These are phyloP conservation scores for Acholoe squamosa DNA, from an alignment of 2,888 invertebrate species.

Conservation along the genomic window DNA sequence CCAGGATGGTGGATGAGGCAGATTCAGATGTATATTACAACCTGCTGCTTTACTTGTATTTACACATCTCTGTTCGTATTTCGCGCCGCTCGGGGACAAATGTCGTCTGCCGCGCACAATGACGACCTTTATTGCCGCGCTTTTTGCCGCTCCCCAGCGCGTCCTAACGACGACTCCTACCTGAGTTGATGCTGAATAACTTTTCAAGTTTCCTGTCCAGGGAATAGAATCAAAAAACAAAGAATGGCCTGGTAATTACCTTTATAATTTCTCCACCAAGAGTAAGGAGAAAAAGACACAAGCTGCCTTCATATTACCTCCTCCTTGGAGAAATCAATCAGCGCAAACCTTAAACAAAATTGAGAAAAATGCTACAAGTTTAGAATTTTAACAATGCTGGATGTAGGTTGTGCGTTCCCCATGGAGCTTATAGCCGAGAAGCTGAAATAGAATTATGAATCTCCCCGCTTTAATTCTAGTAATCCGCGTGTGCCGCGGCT, in stretches of 20 bases:
- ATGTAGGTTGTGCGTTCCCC: slow-evolving; percentile 32
- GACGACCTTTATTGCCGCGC: neutral
- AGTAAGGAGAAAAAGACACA: slow-evolving; percentile 27
- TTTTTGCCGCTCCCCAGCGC: slow-evolving; percentile 32
- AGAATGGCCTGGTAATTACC: slow-evolving; percentile 49
- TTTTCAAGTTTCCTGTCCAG: slow-evolving; percentile 50
- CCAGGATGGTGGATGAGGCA: neutral
- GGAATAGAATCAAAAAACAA: slow-evolving; percentile 49
- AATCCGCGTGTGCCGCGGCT: slow-evolving; percentile 43
- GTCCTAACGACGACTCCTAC: slow-evolving; percentile 26
- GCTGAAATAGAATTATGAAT: slow-evolving; percentile 63
- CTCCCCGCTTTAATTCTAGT: slow-evolving; percentile 55
- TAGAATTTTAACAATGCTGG: slow-evolving; percentile 58
- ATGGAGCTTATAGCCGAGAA: slow-evolving; percentile 48
- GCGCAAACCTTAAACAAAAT: slow-evolving; percentile 41
- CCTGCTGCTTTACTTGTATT: slow-evolving; percentile 2
- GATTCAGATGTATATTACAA: slow-evolving; percentile 30
- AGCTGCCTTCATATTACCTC: slow-evolving; percentile 37
- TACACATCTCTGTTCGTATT: neutral
- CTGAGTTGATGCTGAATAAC: slow-evolving; percentile 24
- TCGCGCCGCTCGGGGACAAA: neutral
- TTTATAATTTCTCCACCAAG: slow-evolving; percentile 55
- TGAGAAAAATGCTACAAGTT: slow-evolving; percentile 57
- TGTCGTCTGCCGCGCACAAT: neutral
- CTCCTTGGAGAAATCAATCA: slow-evolving; percentile 57